Evolutionary conservation across 2,797 vertebrate species (phyloP), one percentile per base, ranked within the genome.

Genomic region (Serranus cabrilla): DNA sequence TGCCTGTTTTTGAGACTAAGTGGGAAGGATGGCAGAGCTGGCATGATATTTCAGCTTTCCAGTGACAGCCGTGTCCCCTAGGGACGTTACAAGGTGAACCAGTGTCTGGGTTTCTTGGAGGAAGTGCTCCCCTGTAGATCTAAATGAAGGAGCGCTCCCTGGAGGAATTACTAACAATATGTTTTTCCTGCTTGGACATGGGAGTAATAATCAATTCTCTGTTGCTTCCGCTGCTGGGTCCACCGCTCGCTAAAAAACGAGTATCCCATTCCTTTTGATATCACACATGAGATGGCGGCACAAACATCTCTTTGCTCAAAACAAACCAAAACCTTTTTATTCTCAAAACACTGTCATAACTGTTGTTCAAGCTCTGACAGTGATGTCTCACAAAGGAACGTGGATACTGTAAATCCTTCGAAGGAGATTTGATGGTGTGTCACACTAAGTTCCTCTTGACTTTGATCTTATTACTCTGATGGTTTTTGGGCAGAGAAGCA

Each of bases 1-100:
- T 90, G 87, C 90, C 88, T 84, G 79, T 83, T 89, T 85, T 76
- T 86, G 56, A 84, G 76, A 80, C 82, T 91, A 92, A 94, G 89
- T 91, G 83, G 87, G 83, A 90, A 86, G 74, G 84, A 92, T 91
- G 88, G 87, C 69, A 74, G 81, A 47, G 74, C 62, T 78, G 84
- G 63, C 60, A 65, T 86, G 82, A 91, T 92, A 89, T 92, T 92
- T 90, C 83, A 91, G 89, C 83, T 68, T 83, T 84, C 69, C 70
- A 63, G 82, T 84, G 88, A 90, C 88, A 88, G 80, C 67, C 42
- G 0, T 1, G 85, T 84, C 86, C 86, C 78, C 75, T 14, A 39
- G 80, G 81, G 82, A 84, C 25, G 69, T 57, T 66, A 51, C 87
- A 90, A 89, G 90, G 89, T 91, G 89, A 92, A 84, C 57, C 74